A percentile compares a stretch with the other conserved stretches of the same genome.
phyloP scores from a whole-genome alignment of 2,888 invertebrate genomes.

The Tanypteryx hageni region DNA sequence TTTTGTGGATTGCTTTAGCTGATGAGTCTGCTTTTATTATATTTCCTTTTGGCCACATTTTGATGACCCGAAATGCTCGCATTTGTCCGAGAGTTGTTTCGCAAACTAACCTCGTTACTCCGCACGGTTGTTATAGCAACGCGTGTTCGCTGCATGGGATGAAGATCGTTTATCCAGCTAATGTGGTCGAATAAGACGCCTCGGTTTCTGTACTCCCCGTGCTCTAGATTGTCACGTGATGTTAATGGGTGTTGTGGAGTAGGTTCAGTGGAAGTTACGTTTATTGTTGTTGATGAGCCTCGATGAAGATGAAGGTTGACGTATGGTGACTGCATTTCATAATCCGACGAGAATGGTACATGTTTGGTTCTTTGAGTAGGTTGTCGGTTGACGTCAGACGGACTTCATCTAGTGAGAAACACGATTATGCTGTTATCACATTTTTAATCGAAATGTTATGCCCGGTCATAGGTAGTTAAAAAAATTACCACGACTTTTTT shows the following conservation, averaged over 20 bases:
- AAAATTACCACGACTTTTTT: no score
- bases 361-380: no score
- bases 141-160: not conserved
- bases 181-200: not conserved
- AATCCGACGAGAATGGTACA: no score
- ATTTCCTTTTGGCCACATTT: not conserved
- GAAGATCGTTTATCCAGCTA: not conserved
- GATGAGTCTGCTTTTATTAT: not conserved
- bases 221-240: not conserved
- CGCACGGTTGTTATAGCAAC: slow-evolving; percentile 28
- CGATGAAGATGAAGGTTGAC: not conserved
- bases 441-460: no score
- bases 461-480: no score
- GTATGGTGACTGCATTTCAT: not conserved
- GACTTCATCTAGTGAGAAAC: no score
- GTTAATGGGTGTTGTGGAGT: not conserved
- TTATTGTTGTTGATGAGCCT: not conserved
- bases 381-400: no score
- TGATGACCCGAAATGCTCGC: not conserved
- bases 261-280: not conserved
- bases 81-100: not conserved
- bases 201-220: not conserved
- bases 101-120: not conserved
- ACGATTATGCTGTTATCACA: no score
- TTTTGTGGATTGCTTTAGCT: slow-evolving; percentile 9